These are phyloP conservation scores for Caenorhabditis auriculariae DNA, from an alignment of 2,888 invertebrate species.

Conservation along the genomic window DNA sequence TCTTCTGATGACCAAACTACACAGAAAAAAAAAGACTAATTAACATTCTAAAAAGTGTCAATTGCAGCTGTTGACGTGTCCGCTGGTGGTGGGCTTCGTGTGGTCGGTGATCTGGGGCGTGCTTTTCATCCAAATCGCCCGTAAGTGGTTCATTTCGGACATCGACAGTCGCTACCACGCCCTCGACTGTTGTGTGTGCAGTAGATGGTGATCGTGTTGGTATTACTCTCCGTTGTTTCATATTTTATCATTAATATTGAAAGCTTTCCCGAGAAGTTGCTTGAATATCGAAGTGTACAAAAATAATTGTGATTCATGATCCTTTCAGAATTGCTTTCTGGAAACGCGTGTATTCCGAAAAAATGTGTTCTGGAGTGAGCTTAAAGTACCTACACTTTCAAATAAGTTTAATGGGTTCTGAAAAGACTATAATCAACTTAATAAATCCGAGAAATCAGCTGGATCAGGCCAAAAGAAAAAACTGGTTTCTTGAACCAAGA, in stretches of 20 bases:
- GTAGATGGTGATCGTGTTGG: slow-evolving; percentile 38
- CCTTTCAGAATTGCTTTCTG: too few relatives aligned
- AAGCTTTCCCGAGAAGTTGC: neutral
- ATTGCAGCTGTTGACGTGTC: slow-evolving; percentile 67
- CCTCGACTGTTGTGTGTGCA: slow-evolving; percentile 42
- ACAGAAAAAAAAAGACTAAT: too few relatives aligned
- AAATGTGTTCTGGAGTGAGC: too few relatives aligned
- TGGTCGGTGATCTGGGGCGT: slow-evolving; percentile 69
- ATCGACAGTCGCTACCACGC: slow-evolving; percentile 37
- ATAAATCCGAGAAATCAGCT: too few relatives aligned
- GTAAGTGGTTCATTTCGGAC: slow-evolving; percentile 62
- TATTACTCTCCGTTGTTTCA: neutral
- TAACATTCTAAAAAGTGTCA: too few relatives aligned
- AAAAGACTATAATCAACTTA: too few relatives aligned
- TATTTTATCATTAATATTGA: neutral
- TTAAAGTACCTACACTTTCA: too few relatives aligned
- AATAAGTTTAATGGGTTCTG: too few relatives aligned
- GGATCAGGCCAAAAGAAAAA: too few relatives aligned
- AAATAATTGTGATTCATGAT: neutral
- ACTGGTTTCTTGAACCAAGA: too few relatives aligned
- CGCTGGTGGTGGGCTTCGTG: slow-evolving; percentile 68
- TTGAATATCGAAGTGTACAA: neutral
- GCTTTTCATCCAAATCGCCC: slow-evolving; percentile 66
- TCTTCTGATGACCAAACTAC: too few relatives aligned
- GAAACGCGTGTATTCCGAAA: too few relatives aligned